A percentile compares a stretch with the other conserved stretches of the same genome.
Evolutionary conservation across 2,797 vertebrate species (phyloP).

Genomic region (Hephaestus fuliginosus): DNA sequence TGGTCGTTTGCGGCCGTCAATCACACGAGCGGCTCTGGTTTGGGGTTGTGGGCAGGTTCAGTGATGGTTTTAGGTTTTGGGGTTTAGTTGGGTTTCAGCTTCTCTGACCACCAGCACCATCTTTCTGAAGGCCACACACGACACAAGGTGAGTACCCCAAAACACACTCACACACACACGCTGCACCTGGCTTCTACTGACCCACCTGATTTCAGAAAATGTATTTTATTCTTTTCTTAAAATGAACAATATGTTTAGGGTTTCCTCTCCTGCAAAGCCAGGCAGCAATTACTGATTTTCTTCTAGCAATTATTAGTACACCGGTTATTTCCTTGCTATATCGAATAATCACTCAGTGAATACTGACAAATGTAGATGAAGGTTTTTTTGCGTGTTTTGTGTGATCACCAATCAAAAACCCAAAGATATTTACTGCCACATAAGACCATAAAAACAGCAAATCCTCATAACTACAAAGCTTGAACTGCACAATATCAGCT

Average conservation of each 20-base stretch:
- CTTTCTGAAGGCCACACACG: slow-evolving; percentile 41
- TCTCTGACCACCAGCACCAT: slow-evolving; percentile 71
- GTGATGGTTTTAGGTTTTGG: slow-evolving; percentile 69
- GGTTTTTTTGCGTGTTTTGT: background rate
- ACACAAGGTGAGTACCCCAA: slow-evolving; percentile 70
- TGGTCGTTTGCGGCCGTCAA: slow-evolving; percentile 54
- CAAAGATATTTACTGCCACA: background rate
- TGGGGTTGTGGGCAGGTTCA: slow-evolving; percentile 64
- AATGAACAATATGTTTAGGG: background rate
- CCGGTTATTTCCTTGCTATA: background rate
- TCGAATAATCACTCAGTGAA: background rate
- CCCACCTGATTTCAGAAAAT: background rate
- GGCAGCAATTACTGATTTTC: background rate
- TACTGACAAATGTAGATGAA: too few relatives aligned
- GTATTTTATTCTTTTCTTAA: background rate
- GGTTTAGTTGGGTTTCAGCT: slow-evolving; percentile 74
- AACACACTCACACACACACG: slow-evolving; percentile 26
- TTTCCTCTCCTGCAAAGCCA: background rate
- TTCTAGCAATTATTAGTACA: background rate
- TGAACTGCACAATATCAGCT: background rate
- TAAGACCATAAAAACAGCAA: background rate
- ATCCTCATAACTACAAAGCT: background rate
- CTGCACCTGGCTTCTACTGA: background rate
- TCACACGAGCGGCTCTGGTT: slow-evolving; percentile 57
- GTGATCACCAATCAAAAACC: background rate